Percentiles rank a stretch among this genome's conserved stretches.
Conservation (phyloP, 2,888 invertebrate species). For the Asteroscopus sphinx region DNA sequence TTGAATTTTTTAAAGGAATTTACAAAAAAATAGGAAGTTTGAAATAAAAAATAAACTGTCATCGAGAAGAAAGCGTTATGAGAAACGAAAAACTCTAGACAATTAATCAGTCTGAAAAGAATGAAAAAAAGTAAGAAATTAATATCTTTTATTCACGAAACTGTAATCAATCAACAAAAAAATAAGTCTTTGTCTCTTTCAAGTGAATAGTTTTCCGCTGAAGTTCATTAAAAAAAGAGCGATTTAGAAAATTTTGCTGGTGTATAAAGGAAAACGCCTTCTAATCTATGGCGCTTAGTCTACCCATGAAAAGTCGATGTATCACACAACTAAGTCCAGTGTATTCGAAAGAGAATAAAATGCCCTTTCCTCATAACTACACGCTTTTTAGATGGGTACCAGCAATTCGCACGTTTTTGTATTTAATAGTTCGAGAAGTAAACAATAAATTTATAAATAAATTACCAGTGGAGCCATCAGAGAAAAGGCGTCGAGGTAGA, state of each 20-base stretch:
- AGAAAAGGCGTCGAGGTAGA: too few relatives aligned
- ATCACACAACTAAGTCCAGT: too few relatives aligned
- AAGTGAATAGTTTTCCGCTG: slow-evolving; percentile 1
- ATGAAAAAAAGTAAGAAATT: slow-evolving; percentile 34
- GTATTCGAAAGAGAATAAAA: too few relatives aligned
- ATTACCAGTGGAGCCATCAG: too few relatives aligned
- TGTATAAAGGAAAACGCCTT: too few relatives aligned
- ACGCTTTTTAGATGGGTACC: too few relatives aligned
- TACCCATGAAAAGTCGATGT: too few relatives aligned
- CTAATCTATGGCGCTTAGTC: too few relatives aligned
- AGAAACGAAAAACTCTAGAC: slow-evolving; percentile 31
- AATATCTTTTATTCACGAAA: slow-evolving; percentile 37
- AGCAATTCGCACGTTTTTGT: too few relatives aligned
- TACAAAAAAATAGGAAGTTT: background rate
- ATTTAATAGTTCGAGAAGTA: too few relatives aligned
- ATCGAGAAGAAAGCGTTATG: slow-evolving; percentile 15
- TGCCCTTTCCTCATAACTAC: too few relatives aligned
- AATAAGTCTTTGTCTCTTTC: slow-evolving; percentile 23
- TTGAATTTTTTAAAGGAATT: background rate
- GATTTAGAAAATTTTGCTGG: background rate
- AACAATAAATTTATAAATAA: too few relatives aligned
- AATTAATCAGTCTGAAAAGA: slow-evolving; percentile 44
- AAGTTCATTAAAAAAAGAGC: background rate
- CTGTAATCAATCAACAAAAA: slow-evolving; percentile 45
- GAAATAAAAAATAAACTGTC: slow-evolving; percentile 18